phyloP scores from a whole-genome alignment of 2,797 vertebrate species.

The Callimico goeldii region DNA sequence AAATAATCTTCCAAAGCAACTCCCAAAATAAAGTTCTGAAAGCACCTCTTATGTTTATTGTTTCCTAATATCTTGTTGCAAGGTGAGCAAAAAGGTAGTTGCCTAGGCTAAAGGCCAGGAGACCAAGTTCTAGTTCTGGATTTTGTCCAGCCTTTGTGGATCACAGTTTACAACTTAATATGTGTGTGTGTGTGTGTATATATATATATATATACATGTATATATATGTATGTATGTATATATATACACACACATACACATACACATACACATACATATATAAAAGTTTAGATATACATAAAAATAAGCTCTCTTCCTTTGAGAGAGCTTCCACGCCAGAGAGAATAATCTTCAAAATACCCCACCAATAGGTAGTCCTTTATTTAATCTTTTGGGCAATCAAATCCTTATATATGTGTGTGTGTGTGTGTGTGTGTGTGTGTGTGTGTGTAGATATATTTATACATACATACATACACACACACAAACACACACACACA shows the following conservation, averaged over 20 bases:
- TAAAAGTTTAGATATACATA: too few species aligned
- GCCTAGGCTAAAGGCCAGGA: not conserved
- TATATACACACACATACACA: too few species aligned
- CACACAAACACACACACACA: too few species aligned
- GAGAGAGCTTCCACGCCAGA: not conserved
- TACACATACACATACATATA: too few species aligned
- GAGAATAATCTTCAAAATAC: not conserved
- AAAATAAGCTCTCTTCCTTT: too few species aligned
- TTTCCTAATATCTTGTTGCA: not conserved
- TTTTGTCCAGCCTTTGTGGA: not conserved
- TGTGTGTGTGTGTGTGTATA: too few species aligned
- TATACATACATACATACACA: fast-evolving
- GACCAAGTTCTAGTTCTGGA: not conserved
- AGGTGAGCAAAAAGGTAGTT: not conserved
- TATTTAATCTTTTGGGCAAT: not conserved
- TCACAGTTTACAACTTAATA: not conserved
- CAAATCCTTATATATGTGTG: not conserved
- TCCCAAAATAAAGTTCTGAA: not conserved
- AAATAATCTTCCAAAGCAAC: not conserved
- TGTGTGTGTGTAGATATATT: fast-evolving
- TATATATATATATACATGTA: fast-evolving
- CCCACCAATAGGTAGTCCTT: not conserved
- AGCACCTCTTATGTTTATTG: not conserved
- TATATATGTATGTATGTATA: too few species aligned
- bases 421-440: too few species aligned